phyloP scores from a whole-genome alignment of 2,113 vertebrate genomes.

The Butorides virescens region DNA sequence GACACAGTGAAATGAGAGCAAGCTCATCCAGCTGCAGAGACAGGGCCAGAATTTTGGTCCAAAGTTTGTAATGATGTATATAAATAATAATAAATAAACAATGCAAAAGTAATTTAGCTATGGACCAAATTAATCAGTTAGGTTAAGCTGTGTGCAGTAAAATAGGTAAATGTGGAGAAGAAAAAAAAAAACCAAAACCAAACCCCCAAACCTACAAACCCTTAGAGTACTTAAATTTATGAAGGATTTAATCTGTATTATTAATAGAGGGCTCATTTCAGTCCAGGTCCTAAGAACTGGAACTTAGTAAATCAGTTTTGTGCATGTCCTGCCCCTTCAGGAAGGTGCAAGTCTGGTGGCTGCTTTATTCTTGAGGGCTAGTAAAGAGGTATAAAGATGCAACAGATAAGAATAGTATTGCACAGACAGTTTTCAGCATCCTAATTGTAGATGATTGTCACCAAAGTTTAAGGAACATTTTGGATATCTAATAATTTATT shows the following conservation, averaged over 20 bases:
- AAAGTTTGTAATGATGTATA: not conserved
- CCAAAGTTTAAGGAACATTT: not conserved
- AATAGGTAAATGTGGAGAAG: not conserved
- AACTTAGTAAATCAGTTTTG: not conserved
- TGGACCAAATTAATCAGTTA: not conserved
- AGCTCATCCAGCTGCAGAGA: not conserved
- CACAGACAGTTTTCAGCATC: not conserved
- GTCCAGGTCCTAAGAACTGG: not conserved
- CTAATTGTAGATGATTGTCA: not conserved
- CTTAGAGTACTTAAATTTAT: not conserved
- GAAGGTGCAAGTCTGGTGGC: not conserved
- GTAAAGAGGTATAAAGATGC: not conserved
- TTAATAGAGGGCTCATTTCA: not conserved
- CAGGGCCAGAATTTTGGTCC: not conserved
- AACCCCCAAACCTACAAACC: not conserved
- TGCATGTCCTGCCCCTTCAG: not conserved
- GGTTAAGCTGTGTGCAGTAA: not conserved
- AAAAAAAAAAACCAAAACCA: not conserved
- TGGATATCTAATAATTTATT: not conserved
- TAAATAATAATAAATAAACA: not conserved
- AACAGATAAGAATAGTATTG: not conserved
- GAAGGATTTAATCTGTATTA: not conserved
- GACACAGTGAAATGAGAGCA: not conserved
- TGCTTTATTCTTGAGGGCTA: not conserved
- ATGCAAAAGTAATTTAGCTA: not conserved